phyloP scores from a whole-genome alignment of 1,140 invertebrate genomes.

The Camponotus vicinus region DNA sequence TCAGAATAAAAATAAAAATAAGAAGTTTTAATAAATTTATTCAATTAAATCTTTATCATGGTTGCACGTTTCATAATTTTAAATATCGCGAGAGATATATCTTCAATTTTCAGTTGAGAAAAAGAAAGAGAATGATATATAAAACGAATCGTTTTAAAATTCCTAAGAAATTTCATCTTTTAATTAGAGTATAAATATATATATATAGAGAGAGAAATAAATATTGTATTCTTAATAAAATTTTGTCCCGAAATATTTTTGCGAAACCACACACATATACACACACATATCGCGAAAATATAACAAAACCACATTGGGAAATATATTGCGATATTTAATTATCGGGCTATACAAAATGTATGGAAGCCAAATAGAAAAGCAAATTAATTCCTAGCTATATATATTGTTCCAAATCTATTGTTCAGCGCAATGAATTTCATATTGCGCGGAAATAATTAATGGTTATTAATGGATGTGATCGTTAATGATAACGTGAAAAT shows the following conservation, averaged over 20 bases:
- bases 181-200: not conserved
- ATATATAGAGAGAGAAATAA: not conserved
- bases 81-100: not conserved
- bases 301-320: not conserved
- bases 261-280: not conserved
- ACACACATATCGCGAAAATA: not conserved
- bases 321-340: constrained; percentile 15
- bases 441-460: constrained; percentile 17
- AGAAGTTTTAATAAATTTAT: not conserved
- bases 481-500: not conserved
- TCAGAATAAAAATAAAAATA: not conserved
- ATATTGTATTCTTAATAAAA: not conserved
- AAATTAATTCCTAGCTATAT: not conserved
- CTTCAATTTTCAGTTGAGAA: not conserved
- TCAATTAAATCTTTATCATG: not conserved
- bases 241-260: not conserved
- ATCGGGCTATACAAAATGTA: not conserved
- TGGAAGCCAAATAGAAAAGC: not conserved
- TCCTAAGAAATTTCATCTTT: not conserved
- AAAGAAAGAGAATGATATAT: not conserved
- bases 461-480: not conserved
- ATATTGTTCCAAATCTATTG: constrained; percentile 5
- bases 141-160: not conserved
- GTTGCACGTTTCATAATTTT: not conserved
- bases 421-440: not conserved